Evolutionary conservation across 2,888 invertebrate species (phyloP).

Genomic region (Caenorhabditis panamensis): DNA sequence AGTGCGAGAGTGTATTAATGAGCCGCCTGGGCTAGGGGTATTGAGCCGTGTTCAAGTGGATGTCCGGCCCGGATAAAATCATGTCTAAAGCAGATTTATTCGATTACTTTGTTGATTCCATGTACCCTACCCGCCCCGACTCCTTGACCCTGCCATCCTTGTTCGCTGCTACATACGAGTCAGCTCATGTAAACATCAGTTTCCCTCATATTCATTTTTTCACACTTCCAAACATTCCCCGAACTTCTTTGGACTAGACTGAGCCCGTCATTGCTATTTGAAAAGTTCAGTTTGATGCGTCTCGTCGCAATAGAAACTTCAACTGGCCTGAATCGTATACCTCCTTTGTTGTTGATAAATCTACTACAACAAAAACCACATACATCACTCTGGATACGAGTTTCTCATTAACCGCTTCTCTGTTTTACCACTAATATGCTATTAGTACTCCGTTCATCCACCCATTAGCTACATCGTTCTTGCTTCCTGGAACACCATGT

Average conservation of each 20-base stretch:
- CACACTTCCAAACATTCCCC: not conserved
- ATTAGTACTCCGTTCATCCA: not conserved
- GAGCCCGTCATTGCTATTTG: too few relatives aligned
- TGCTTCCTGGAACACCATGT: conserved; percentile 7
- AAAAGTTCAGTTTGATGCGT: too few relatives aligned
- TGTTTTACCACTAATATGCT: not conserved
- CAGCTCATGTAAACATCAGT: conserved; percentile 14
- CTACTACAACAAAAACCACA: too few relatives aligned
- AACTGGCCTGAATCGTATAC: too few relatives aligned
- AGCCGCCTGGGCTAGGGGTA: conserved; percentile 51
- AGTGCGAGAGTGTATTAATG: conserved; percentile 58
- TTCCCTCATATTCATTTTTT: conserved; percentile 14
- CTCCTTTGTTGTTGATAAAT: too few relatives aligned
- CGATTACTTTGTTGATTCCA: conserved; percentile 59
- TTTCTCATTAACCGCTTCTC: not conserved
- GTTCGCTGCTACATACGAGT: not conserved
- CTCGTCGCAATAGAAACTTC: too few relatives aligned
- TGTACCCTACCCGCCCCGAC: conserved; percentile 28
- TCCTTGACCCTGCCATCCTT: conserved; percentile 15
- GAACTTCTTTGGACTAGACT: not conserved
- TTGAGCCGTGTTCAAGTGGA: conserved; percentile 56
- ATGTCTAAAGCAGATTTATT: conserved; percentile 48
- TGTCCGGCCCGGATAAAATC: conserved; percentile 48
- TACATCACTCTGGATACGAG: not conserved
- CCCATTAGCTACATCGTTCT: conserved; percentile 13